Evolutionary conservation across 1,140 invertebrate genomes (phyloP).

Genomic region (Drosophila ficusphila): DNA sequence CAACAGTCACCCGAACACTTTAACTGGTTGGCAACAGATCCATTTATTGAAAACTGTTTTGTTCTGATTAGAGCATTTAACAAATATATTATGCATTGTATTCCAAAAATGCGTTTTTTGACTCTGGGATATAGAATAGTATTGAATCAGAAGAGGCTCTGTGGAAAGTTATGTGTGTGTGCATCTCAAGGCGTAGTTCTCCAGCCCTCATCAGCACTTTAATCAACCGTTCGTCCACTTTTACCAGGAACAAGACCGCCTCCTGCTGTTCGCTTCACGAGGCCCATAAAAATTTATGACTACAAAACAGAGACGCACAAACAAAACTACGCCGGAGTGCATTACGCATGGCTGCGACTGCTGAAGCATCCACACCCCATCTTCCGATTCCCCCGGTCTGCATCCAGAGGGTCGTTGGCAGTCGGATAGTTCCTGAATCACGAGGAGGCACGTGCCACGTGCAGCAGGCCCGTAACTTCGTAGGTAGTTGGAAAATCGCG

Average conservation of each 20-base stretch:
- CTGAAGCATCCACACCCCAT: conserved; percentile 34
- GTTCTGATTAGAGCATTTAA: too few species aligned
- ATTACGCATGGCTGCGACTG: conserved; percentile 36
- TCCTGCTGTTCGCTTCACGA: conserved; percentile 45
- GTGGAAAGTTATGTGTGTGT: background rate
- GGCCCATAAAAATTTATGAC: conserved; percentile 55
- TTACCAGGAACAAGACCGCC: conserved; percentile 34
- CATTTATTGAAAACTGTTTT: too few species aligned
- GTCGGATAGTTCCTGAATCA: background rate
- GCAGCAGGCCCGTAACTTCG: conserved; percentile 7
- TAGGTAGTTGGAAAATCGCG: conserved; percentile 18
- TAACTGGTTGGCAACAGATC: background rate
- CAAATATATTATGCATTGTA: too few species aligned
- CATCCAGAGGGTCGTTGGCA: conserved; percentile 14
- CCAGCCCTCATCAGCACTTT: conserved; percentile 37
- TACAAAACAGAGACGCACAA: conserved; percentile 38
- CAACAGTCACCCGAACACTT: background rate
- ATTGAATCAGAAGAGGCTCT: background rate
- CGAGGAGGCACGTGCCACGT: conserved; percentile 37
- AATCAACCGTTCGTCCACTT: conserved; percentile 40
- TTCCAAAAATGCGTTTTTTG: too few species aligned
- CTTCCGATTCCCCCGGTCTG: background rate
- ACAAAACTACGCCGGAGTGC: conserved; percentile 33
- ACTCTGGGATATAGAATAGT: background rate
- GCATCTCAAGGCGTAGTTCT: conserved; percentile 4